Evolutionary conservation across 2,797 vertebrate genomes (phyloP).

Genomic region (Brotula barbata): DNA sequence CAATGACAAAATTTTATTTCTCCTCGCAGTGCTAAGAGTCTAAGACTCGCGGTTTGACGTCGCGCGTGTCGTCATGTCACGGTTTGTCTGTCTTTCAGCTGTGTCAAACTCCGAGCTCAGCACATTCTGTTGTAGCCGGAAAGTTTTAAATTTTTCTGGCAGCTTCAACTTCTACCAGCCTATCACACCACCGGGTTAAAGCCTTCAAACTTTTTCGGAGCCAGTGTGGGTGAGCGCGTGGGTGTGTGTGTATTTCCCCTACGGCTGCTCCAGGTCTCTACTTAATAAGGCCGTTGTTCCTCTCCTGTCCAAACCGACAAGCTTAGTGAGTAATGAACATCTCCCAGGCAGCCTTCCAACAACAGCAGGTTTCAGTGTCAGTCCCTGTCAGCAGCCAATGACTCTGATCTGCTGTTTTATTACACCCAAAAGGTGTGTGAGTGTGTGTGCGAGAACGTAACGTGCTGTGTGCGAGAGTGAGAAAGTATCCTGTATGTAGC

Average conservation of each 20-base stretch:
- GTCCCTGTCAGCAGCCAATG: conserved; percentile 73
- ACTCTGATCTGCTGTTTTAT: conserved; percentile 74
- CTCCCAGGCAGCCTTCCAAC: conserved; percentile 73
- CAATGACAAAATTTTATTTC: not conserved
- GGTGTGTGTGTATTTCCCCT: conserved; percentile 63
- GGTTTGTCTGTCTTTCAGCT: conserved; percentile 51
- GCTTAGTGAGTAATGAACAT: conserved; percentile 79
- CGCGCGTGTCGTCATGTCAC: conserved; percentile 47
- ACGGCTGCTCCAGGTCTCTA: conserved; percentile 72
- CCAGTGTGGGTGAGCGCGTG: conserved; percentile 51
- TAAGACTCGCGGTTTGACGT: conserved; percentile 1
- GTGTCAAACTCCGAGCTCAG: conserved; percentile 57
- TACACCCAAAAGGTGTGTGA: conserved; percentile 60
- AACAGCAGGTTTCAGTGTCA: conserved; percentile 72
- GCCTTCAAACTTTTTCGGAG: conserved; percentile 57
- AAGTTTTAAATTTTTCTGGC: conserved; percentile 51
- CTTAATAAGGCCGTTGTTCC: conserved; percentile 80
- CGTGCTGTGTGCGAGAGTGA: conserved; percentile 2
- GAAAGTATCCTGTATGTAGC: conserved; percentile 24
- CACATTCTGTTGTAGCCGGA: conserved; percentile 35
- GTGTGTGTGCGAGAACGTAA: conserved; percentile 3
- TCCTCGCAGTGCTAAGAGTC: conserved; percentile 4
- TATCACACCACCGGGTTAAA: conserved; percentile 30
- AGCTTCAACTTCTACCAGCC: conserved; percentile 57
- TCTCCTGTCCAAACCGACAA: conserved; percentile 72